Conservation (phyloP, 1,140 invertebrate genomes). For the Littorina saxatilis region DNA sequence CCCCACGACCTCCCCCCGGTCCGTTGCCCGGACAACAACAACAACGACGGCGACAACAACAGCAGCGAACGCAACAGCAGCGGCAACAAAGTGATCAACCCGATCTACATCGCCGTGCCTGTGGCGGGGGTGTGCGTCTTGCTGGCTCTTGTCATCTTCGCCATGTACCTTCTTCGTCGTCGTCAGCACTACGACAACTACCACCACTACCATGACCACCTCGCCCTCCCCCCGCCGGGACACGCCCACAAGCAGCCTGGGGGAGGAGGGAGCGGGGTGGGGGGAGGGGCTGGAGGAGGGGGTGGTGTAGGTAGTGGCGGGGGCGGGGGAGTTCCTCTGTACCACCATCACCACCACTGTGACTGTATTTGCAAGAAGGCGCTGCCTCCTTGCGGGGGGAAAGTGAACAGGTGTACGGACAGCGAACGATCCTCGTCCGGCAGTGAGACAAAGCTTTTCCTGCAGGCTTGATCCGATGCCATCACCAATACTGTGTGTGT, state of each 20-base stretch:
- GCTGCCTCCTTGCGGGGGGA: constrained; percentile 44
- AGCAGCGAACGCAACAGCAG: constrained; percentile 29
- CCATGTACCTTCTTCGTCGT: constrained; percentile 70
- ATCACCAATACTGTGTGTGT: not conserved
- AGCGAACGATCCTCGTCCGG: constrained; percentile 71
- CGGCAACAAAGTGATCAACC: constrained; percentile 63
- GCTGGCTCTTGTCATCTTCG: constrained; percentile 70
- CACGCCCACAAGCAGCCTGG: constrained; percentile 12
- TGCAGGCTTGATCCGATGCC: constrained; percentile 53
- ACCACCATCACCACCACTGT: constrained; percentile 44
- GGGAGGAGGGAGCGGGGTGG: not conserved
- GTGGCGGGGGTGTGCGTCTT: constrained; percentile 71
- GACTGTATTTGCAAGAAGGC: constrained; percentile 44
- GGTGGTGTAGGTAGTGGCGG: constrained; percentile 6
- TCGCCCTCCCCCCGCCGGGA: constrained; percentile 27
- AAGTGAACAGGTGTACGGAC: constrained; percentile 68
- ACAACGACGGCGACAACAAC: not conserved
- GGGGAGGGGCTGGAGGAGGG: not conserved
- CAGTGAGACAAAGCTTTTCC: constrained; percentile 71
- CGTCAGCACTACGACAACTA: constrained; percentile 59
- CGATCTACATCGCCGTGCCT: constrained; percentile 72
- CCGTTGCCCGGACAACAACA: not conserved
- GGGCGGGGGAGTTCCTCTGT: not conserved
- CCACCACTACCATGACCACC: constrained; percentile 58
- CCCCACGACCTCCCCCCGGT: not conserved